phyloP scores from a whole-genome alignment of 1,140 invertebrate genomes.

The Lithobius niger region DNA sequence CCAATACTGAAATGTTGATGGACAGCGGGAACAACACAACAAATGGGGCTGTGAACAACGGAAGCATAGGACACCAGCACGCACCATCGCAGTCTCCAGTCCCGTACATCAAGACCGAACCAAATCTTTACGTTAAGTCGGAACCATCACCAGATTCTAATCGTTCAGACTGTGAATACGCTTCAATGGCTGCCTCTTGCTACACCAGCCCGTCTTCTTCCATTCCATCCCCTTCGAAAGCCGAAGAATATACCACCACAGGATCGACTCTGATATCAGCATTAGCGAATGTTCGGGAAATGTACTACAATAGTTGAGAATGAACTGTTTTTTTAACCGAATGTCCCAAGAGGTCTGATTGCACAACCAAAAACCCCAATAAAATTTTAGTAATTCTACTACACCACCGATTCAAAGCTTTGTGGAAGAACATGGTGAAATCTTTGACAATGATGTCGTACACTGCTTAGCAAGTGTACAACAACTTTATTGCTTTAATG shows the following conservation, averaged over 20 bases:
- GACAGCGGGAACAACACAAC: background rate
- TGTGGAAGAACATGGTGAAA: too few relatives aligned
- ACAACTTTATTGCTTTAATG: too few relatives aligned
- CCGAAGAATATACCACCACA: slow-evolving; percentile 8
- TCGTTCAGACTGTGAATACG: background rate
- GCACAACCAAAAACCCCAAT: too few relatives aligned
- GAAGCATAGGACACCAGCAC: background rate
- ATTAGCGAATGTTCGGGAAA: slow-evolving; percentile 16
- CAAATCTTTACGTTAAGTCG: background rate
- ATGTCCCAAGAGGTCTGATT: too few relatives aligned
- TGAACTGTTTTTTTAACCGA: too few relatives aligned
- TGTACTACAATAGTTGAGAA: slow-evolving; percentile 17
- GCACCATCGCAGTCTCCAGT: background rate
- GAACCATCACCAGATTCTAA: slow-evolving; percentile 3
- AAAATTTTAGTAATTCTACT: too few relatives aligned
- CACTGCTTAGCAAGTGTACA: too few relatives aligned
- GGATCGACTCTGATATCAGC: slow-evolving; percentile 15
- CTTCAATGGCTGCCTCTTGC: background rate
- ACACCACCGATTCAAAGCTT: too few relatives aligned
- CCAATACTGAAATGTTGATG: background rate
- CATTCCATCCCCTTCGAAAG: background rate
- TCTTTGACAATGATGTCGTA: too few relatives aligned
- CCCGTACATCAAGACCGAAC: background rate
- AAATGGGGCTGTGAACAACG: background rate
- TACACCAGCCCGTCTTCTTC: background rate